Percentiles rank a stretch among this genome's conserved stretches.
Conservation (phyloP, 2,888 invertebrate species). For the Athalia cordata region DNA sequence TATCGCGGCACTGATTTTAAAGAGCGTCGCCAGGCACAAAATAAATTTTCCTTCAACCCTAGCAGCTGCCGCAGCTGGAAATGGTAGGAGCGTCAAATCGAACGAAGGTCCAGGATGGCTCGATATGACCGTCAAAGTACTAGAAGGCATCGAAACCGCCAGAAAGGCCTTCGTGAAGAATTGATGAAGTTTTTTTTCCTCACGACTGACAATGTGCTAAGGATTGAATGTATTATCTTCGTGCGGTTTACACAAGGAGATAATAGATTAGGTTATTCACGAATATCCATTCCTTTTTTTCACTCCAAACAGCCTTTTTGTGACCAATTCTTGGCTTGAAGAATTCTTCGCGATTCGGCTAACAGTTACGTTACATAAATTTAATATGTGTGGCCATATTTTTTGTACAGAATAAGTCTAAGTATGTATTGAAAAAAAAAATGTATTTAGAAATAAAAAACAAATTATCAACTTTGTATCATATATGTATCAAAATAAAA, state of each 20-base stretch:
- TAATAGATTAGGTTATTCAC: not conserved
- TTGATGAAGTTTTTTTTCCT: not conserved
- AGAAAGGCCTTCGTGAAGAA: constrained; percentile 40
- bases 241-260: too few species aligned
- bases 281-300: not conserved
- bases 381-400: too few species aligned
- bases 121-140: constrained; percentile 57
- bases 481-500: too few species aligned
- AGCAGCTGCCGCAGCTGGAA: constrained; percentile 58
- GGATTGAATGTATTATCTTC: too few species aligned
- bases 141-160: constrained; percentile 57
- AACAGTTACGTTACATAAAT: not conserved
- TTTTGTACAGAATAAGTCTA: too few species aligned
- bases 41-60: constrained; percentile 74
- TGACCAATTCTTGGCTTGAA: constrained; percentile 24
- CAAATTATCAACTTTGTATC: too few species aligned
- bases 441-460: too few species aligned
- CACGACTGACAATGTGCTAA: not conserved
- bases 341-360: constrained; percentile 30
- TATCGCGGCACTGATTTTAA: constrained; percentile 82
- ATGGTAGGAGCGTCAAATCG: constrained; percentile 51
- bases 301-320: constrained; percentile 11
- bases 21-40: constrained; percentile 84
- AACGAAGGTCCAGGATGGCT: constrained; percentile 57
- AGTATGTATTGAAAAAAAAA: too few species aligned